Conservation (phyloP, 2,888 invertebrate species). For the Gibbula magus region DNA sequence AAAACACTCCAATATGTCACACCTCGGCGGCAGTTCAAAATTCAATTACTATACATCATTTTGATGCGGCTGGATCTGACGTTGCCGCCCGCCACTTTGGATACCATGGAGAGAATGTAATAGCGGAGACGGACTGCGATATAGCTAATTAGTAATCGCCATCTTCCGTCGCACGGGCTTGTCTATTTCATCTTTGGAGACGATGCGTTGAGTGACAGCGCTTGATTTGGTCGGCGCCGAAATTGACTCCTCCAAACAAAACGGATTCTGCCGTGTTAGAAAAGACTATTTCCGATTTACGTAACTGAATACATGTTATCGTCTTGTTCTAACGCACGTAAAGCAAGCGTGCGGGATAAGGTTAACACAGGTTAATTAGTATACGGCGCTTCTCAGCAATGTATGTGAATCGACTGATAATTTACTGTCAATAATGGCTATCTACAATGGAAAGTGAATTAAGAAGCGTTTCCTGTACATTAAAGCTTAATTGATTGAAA, state of each 20-base stretch:
- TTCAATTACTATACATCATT: conserved; percentile 54
- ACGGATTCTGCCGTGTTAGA: conserved; percentile 17
- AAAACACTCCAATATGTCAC: conserved; percentile 49
- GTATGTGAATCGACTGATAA: too few species aligned
- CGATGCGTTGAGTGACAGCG: conserved; percentile 18
- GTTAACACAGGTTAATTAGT: conserved; percentile 3
- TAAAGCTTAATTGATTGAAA: too few species aligned
- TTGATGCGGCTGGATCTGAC: conserved; percentile 49
- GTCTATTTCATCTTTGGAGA: conserved; percentile 23
- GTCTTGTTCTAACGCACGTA: conserved; percentile 3
- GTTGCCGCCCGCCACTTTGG: conserved; percentile 11
- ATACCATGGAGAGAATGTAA: conserved; percentile 11
- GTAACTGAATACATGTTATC: conserved; percentile 14
- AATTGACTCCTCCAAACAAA: conserved; percentile 14
- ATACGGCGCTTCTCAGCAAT: background rate
- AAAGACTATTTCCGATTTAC: conserved; percentile 20
- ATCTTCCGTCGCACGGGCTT: conserved; percentile 22
- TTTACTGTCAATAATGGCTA: too few species aligned
- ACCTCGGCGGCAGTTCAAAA: conserved; percentile 51
- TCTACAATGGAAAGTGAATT: too few species aligned
- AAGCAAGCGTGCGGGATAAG: conserved; percentile 11
- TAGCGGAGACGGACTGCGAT: background rate
- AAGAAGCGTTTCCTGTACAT: too few species aligned
- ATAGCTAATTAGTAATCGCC: conserved; percentile 23
- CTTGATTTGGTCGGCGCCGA: conserved; percentile 19